phyloP scores from a whole-genome alignment of 2,113 vertebrate species.

The Rhinolophus ferrumequinum region DNA sequence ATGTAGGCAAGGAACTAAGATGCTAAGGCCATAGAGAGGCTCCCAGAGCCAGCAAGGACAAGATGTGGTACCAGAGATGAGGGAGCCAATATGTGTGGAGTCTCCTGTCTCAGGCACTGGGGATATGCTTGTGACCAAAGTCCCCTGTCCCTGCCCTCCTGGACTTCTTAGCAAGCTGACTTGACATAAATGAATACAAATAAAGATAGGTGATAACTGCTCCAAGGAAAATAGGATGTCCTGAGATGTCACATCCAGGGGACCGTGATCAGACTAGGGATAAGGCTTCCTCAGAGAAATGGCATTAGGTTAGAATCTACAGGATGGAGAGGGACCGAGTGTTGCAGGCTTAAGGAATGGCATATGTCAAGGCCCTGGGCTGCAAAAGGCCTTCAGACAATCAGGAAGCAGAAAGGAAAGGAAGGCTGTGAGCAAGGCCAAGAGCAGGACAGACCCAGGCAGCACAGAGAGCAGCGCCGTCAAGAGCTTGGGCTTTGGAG shows the following conservation, averaged over 20 bases:
- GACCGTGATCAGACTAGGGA: not conserved
- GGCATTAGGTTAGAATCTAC: not conserved
- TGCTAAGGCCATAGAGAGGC: not conserved
- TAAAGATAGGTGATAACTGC: not conserved
- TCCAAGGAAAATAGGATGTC: not conserved
- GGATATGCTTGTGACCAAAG: not conserved
- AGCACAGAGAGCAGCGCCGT: rapidly evolving
- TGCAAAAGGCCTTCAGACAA: not conserved
- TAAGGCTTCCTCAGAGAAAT: not conserved
- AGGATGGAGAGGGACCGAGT: not conserved
- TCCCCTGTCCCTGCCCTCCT: not conserved
- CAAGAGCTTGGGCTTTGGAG: not conserved
- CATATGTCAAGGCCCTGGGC: not conserved
- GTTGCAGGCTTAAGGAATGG: not conserved
- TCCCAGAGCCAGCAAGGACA: not conserved
- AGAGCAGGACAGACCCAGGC: not conserved
- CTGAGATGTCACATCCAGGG: not conserved
- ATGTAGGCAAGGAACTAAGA: not conserved
- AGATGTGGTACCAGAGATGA: not conserved
- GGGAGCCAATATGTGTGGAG: not conserved
- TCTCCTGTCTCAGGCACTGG: not conserved
- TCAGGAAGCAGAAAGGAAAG: not conserved
- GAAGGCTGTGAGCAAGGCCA: not conserved
- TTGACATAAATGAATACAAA: not conserved
- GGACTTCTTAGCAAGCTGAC: not conserved